phyloP scores from a whole-genome alignment of 2,113 vertebrate species.

The Bagarius yarrelli region DNA sequence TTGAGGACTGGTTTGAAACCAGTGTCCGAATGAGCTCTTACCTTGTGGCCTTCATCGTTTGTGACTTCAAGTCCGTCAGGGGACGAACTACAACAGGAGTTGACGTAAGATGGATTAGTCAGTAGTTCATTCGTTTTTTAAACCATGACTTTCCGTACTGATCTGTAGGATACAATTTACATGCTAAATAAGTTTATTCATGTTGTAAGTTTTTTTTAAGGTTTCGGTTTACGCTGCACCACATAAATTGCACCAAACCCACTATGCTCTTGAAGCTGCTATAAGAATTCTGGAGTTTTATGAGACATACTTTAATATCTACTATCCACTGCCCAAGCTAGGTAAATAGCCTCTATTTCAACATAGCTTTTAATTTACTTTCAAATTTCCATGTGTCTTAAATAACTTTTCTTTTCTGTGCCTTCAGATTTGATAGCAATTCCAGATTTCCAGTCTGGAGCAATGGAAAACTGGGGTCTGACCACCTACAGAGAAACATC shows the following conservation, averaged over 20 bases:
- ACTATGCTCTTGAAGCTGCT: slow-evolving; percentile 73
- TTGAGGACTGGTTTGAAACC: slow-evolving; percentile 72
- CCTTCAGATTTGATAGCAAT: slow-evolving; percentile 71
- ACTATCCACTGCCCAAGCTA: slow-evolving; percentile 75
- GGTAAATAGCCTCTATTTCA: slow-evolving; percentile 53
- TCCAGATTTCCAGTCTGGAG: slow-evolving; percentile 76
- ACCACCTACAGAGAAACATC: slow-evolving; percentile 72
- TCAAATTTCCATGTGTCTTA: not conserved
- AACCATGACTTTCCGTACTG: not conserved
- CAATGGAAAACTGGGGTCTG: slow-evolving; percentile 78
- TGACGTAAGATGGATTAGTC: slow-evolving; percentile 57
- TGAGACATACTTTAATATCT: slow-evolving; percentile 75
- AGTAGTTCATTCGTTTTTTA: not conserved
- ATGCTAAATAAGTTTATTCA: not conserved
- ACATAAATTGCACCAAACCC: slow-evolving; percentile 71
- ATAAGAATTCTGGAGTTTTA: slow-evolving; percentile 77
- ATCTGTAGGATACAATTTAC: too few species aligned
- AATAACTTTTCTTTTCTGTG: not conserved
- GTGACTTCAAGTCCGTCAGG: slow-evolving; percentile 73
- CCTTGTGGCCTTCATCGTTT: slow-evolving; percentile 72
- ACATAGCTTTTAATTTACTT: not conserved
- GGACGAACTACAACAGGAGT: slow-evolving; percentile 70
- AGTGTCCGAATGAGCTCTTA: slow-evolving; percentile 77
- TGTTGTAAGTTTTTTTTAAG: slow-evolving; percentile 49
- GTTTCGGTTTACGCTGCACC: slow-evolving; percentile 73